Base-by-base conservation (phyloP, 2,797 vertebrate species). In the Falco naumanni region DNA sequence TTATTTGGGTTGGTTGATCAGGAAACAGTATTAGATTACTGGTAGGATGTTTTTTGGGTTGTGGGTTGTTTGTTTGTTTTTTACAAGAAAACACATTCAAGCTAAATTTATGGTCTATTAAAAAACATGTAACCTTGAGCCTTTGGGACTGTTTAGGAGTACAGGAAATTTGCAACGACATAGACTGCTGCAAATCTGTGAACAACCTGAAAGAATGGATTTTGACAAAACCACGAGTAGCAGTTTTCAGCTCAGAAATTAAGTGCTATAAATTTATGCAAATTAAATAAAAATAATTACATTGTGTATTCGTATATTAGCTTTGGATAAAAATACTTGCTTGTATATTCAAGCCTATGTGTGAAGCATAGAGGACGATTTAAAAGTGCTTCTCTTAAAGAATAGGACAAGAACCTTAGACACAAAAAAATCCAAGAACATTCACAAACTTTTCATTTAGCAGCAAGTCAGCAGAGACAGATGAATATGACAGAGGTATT, bases 281-380 rank as follows among this genome's bases (percentile, higher is more conserved):
- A 94, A 74, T 86, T 33, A 74, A 76, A 90, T 31, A 2, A 14
- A 91, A 78, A 59, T 17, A 60, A 10, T 59, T 14, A 69, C 37
- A 28, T 43, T 39, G 1, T 10, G 10, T 50, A 59, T 53, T 61
- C 75, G 8, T 56, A 8, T 19, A 51, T 63, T 43, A 26, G 17
- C 13, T 92, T 72, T 20, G 3, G 9, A 25, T 51, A 65, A 82
- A 78, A 86, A 69, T 10, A 43, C 5, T 37, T 54, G 22, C 3
- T 56, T 56, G 0, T 10, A 34, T 43, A 8, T 81, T 39, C 22
- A 66, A 61, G 11, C 6, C 65, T 60, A 13, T 0, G 0, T 8
- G 1, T n/a, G 21, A 28, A n/a, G 4, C 22, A 11, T 31, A 24
- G 80, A 91, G 16, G 31, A 37, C 7, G 13, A 51, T 70, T 69